A percentile compares a stretch with the other conserved stretches of the same genome.
Evolutionary conservation across 2,888 invertebrate species (phyloP).

Genomic region (Branchipolynoe longqiensis): DNA sequence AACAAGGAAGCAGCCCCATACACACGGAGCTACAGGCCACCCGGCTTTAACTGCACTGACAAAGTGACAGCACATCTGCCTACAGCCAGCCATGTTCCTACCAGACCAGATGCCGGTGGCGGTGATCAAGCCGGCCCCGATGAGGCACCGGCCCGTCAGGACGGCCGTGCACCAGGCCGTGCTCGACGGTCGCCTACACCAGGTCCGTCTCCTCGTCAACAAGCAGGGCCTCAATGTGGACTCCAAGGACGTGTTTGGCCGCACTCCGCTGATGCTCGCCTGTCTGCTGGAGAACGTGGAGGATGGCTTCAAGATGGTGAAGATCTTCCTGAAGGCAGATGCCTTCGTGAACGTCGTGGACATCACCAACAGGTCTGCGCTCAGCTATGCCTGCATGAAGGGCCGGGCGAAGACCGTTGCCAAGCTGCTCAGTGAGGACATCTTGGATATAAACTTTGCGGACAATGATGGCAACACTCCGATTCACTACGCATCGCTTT

Average conservation of each 20-base stretch:
- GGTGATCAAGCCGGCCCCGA: constrained; percentile 23
- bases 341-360: constrained; percentile 75
- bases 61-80: too few relatives aligned
- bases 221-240: constrained; percentile 78
- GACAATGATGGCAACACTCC: constrained; percentile 81
- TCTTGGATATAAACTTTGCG: constrained; percentile 75
- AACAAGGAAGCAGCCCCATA: not conserved
- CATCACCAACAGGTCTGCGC: constrained; percentile 76
- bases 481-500: constrained; percentile 76
- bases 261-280: constrained; percentile 80
- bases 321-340: constrained; percentile 74
- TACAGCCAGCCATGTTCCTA: too few relatives aligned
- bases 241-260: constrained; percentile 76
- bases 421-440: constrained; percentile 74
- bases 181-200: constrained; percentile 78
- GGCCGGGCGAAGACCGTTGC: constrained; percentile 74
- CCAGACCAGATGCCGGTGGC: too few relatives aligned
- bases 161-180: constrained; percentile 81
- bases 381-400: constrained; percentile 78
- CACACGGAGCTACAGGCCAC: not conserved
- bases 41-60: too few relatives aligned
- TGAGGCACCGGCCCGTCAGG: constrained; percentile 73
- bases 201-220: constrained; percentile 78
- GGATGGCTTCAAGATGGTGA: constrained; percentile 75
- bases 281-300: constrained; percentile 76